These are phyloP conservation scores for Vanacampus margaritifer DNA, from an alignment of 2,113 vertebrate genomes.

Conservation along the genomic window DNA sequence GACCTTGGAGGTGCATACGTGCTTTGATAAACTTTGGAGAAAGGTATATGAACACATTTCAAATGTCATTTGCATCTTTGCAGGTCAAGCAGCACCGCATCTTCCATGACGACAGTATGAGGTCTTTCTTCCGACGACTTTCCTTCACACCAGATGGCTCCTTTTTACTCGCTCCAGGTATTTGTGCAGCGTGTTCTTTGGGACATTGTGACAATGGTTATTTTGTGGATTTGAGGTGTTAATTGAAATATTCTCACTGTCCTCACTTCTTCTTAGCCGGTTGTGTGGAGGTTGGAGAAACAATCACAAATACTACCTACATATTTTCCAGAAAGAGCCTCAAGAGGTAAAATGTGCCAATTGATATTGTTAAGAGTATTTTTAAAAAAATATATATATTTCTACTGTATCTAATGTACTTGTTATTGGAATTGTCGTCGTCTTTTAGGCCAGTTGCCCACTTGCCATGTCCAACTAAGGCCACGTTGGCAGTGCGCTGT, in stretches of 20 bases:
- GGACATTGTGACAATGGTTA: neutral
- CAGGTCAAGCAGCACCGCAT: conserved; percentile 88
- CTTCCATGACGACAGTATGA: conserved; percentile 97
- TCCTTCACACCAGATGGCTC: conserved; percentile 93
- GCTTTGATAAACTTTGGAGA: neutral
- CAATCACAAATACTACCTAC: conserved; percentile 92
- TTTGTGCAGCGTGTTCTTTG: neutral
- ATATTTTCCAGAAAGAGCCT: conserved; percentile 91
- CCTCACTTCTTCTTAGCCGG: conserved; percentile 76
- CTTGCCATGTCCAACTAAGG: conserved; percentile 88
- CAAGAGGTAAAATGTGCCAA: conserved; percentile 76
- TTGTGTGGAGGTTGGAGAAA: conserved; percentile 91
- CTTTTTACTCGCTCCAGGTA: conserved; percentile 88
- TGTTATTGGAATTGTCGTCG: neutral
- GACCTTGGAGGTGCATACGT: too few species aligned
- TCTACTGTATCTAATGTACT: neutral
- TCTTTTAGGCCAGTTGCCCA: conserved; percentile 86
- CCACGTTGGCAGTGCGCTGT: conserved; percentile 94
- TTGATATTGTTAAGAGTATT: neutral
- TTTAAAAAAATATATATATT: neutral
- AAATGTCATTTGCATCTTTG: neutral
- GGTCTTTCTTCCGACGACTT: conserved; percentile 93
- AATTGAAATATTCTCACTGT: neutral
- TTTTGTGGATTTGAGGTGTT: neutral
- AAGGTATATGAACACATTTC: neutral